Percentiles rank a stretch among this genome's conserved stretches.
phyloP scores from a whole-genome alignment of 1,140 invertebrate genomes.

The Drosophila obscura region DNA sequence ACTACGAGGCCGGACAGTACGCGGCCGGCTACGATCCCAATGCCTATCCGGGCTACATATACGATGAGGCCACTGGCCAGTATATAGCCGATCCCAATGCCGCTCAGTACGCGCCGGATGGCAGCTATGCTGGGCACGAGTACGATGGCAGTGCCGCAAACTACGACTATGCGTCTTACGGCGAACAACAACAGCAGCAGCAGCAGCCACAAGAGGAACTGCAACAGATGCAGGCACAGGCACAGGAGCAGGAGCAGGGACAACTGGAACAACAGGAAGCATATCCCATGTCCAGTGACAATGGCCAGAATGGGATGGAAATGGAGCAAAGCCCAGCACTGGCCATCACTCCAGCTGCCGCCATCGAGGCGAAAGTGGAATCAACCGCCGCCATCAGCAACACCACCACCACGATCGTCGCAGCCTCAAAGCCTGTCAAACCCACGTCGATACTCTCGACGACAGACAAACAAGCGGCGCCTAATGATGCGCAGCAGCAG shows the following conservation, averaged over 20 bases:
- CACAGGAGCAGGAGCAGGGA: constrained; percentile 19
- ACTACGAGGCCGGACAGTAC: constrained; percentile 76
- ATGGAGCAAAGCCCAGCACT: constrained; percentile 31
- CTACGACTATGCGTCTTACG: constrained; percentile 65
- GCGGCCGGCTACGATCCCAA: constrained; percentile 72
- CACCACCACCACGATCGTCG: not conserved
- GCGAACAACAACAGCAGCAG: constrained; percentile 41
- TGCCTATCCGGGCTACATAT: constrained; percentile 79
- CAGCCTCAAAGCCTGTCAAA: constrained; percentile 53
- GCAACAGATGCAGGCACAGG: constrained; percentile 27
- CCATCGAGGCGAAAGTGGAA: constrained; percentile 26
- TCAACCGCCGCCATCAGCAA: constrained; percentile 5
- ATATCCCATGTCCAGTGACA: constrained; percentile 49
- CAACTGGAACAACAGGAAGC: constrained; percentile 54
- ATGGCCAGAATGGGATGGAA: constrained; percentile 35
- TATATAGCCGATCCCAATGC: constrained; percentile 80
- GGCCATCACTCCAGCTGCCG: not conserved
- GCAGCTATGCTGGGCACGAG: constrained; percentile 63
- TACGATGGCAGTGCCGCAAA: constrained; percentile 52
- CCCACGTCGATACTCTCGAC: constrained; percentile 80
- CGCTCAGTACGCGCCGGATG: constrained; percentile 61
- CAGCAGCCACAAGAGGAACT: constrained; percentile 31
- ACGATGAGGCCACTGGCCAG: constrained; percentile 76
- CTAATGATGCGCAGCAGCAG: constrained; percentile 76
- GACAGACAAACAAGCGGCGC: constrained; percentile 73